These are phyloP conservation scores for Scolopax mira DNA, from an alignment of 2,113 vertebrate species.

Conservation along the genomic window DNA sequence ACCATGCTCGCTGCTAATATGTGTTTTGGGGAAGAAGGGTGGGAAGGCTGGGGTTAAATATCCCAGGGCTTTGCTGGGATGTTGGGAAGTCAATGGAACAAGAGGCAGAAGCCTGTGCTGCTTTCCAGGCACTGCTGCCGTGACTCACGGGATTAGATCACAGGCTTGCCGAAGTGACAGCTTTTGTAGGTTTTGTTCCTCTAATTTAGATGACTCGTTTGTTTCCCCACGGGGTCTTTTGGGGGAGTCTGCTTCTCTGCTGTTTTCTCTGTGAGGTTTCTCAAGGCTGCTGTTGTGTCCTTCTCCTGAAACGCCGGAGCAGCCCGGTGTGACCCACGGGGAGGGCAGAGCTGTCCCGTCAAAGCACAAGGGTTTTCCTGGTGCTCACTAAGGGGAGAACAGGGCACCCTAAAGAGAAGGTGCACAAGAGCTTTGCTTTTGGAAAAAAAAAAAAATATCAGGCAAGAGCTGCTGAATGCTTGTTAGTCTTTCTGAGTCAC, in stretches of 20 bases:
- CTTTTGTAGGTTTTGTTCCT: not conserved
- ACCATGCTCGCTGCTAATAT: not conserved
- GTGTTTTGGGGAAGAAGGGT: not conserved
- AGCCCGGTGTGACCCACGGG: rapidly evolving
- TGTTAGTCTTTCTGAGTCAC: not conserved
- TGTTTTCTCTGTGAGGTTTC: not conserved
- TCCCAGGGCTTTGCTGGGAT: not conserved
- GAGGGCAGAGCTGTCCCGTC: not conserved
- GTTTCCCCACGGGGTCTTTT: not conserved
- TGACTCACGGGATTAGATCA: conserved; percentile 28
- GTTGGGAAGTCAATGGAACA: not conserved
- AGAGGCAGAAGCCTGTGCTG: not conserved
- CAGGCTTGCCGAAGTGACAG: not conserved
- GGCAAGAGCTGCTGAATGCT: not conserved
- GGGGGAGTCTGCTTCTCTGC: not conserved
- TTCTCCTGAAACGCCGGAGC: not conserved
- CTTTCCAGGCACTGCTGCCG: conserved; percentile 24
- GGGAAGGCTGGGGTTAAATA: not conserved
- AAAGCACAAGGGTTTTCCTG: rapidly evolving
- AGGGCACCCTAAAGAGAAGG: not conserved
- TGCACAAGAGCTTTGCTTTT: not conserved
- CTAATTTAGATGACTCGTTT: not conserved
- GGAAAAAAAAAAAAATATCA: not conserved
- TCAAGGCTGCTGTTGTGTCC: rapidly evolving
- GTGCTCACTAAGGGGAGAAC: rapidly evolving